phyloP scores from a whole-genome alignment of 1,140 invertebrate genomes.

The Lepidurus couesii region DNA sequence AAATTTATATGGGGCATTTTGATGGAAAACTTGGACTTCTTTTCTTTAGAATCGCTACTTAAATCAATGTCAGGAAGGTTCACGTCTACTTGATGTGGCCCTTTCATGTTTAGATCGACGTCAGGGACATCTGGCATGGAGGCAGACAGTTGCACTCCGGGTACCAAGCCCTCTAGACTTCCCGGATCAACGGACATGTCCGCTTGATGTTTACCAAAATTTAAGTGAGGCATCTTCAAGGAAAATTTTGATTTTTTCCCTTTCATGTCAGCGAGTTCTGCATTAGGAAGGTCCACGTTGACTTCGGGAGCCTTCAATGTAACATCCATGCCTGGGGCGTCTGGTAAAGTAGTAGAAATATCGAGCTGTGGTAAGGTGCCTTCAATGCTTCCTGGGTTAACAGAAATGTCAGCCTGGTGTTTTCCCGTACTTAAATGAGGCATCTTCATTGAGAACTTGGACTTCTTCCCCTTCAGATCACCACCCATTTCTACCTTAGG shows the following conservation, averaged over 20 bases:
- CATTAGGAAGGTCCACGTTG: not conserved
- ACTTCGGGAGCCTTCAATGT: not conserved
- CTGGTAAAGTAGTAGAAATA: no score
- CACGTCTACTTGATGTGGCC: not conserved
- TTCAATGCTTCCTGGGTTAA: not conserved
- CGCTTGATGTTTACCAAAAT: not conserved
- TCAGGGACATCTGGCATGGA: not conserved
- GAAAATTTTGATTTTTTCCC: conserved; percentile 28
- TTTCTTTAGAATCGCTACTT: not conserved
- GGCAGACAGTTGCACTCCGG: not conserved
- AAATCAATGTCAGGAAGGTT: not conserved
- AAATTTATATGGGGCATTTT: not conserved
- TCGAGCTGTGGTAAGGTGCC: not conserved
- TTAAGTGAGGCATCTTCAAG: conserved; percentile 30
- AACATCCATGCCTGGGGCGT: not conserved
- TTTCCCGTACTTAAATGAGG: no score
- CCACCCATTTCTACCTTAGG: not conserved
- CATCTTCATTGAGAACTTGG: conserved; percentile 26
- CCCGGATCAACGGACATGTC: not conserved
- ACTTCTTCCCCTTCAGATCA: not conserved
- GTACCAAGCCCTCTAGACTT: not conserved
- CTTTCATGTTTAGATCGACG: conserved; percentile 15
- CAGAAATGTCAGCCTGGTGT: not conserved
- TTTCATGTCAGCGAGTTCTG: conserved; percentile 23
- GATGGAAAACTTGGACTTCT: not conserved